Conservation (phyloP, 2,113 vertebrate species). For the Dinomys branickii region DNA sequence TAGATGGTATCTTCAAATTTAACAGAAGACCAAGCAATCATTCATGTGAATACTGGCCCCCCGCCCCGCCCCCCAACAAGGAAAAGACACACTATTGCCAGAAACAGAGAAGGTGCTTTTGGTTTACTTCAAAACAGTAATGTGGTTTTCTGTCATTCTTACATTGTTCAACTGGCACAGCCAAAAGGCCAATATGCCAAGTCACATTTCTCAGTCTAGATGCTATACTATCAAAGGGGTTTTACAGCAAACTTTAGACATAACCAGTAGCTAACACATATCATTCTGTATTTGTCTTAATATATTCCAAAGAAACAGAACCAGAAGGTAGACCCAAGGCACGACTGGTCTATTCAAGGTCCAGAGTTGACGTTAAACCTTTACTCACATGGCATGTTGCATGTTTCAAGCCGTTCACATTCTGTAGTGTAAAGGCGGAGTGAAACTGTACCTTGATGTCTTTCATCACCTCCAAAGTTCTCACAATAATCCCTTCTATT, state of each 20-base stretch:
- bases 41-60: neutral
- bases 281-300: neutral
- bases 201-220: neutral
- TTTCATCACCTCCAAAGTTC: conserved; percentile 1
- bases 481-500: conserved; percentile 26
- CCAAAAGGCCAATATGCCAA: neutral
- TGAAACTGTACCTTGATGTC: neutral
- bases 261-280: neutral
- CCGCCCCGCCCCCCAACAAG: neutral
- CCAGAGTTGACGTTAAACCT: neutral
- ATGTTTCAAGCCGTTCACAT: neutral
- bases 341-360: neutral
- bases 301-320: neutral
- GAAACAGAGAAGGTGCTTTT: neutral
- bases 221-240: neutral
- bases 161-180: neutral
- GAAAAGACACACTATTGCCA: neutral
- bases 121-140: neutral
- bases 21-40: neutral
- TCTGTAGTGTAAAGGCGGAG: neutral
- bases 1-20: neutral
- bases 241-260: conserved; percentile 25
- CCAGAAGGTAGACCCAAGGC: neutral
- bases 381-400: neutral
- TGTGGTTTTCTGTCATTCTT: neutral